Conservation (phyloP, 2,113 vertebrate species). For the Dendropsophus ebraccatus region DNA sequence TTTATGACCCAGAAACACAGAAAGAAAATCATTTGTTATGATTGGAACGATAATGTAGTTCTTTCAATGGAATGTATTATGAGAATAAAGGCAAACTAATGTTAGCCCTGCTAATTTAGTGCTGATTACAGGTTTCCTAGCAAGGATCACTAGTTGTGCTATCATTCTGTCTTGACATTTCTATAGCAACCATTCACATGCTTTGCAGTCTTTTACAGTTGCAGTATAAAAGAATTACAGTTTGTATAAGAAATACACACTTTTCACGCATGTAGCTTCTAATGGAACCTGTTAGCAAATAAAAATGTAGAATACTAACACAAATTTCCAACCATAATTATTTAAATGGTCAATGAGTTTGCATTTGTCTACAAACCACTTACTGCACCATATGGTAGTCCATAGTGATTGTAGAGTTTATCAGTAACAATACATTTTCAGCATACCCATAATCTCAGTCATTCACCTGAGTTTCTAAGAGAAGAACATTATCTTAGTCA, state of each 20-base stretch:
- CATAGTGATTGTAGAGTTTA: slow-evolving; percentile 6
- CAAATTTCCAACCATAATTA: not conserved
- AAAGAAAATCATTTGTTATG: not conserved
- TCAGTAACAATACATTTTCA: slow-evolving; percentile 33
- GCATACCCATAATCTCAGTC: slow-evolving; percentile 49
- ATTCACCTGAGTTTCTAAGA: slow-evolving; percentile 60
- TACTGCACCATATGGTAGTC: not conserved
- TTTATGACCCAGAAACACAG: not conserved
- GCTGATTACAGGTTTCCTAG: slow-evolving; percentile 63
- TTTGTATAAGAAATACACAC: slow-evolving; percentile 62
- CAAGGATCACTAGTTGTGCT: slow-evolving; percentile 59
- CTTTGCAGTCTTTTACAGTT: slow-evolving; percentile 63
- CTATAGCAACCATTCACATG: slow-evolving; percentile 70
- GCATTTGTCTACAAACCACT: slow-evolving; percentile 13
- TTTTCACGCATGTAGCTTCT: slow-evolving; percentile 54
- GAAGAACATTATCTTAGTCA: not conserved
- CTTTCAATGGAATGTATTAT: slow-evolving; percentile 60
- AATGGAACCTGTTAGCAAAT: slow-evolving; percentile 9
- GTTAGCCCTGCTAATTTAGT: slow-evolving; percentile 54
- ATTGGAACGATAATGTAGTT: slow-evolving; percentile 8
- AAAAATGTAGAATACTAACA: no score
- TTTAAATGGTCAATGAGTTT: slow-evolving; percentile 10
- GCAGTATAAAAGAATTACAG: slow-evolving; percentile 63
- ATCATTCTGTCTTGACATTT: slow-evolving; percentile 65
- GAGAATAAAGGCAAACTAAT: slow-evolving; percentile 60